A percentile compares a stretch with the other conserved stretches of the same genome.
phyloP scores from a whole-genome alignment of 2,888 invertebrate species.

The Yponomeuta evonymella region DNA sequence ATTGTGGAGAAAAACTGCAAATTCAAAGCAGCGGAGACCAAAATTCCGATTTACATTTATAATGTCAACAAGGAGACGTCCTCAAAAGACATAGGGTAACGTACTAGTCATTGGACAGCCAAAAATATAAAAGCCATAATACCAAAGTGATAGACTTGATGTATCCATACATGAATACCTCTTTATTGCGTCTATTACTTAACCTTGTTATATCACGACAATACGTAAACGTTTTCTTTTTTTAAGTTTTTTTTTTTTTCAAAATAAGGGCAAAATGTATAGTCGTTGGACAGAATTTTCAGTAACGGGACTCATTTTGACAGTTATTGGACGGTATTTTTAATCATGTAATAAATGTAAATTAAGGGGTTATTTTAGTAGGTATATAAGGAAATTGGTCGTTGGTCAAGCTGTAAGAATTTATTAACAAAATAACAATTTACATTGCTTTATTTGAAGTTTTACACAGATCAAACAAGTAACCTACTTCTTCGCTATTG shows the following conservation, averaged over 20 bases:
- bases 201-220: too few species aligned
- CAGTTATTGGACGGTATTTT: conserved; percentile 17
- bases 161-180: too few species aligned
- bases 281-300: conserved; percentile 12
- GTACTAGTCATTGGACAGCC: neutral
- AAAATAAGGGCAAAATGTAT: neutral
- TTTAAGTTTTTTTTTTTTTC: neutral
- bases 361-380: too few species aligned
- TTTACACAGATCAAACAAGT: neutral
- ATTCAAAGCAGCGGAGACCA: too few species aligned
- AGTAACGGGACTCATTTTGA: conserved; percentile 14
- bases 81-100: too few species aligned
- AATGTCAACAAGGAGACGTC: too few species aligned
- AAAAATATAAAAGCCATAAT: neutral
- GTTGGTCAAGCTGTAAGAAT: too few species aligned
- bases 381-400: too few species aligned
- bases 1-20: too few species aligned
- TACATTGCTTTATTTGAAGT: neutral
- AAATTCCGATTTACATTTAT: too few species aligned
- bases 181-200: too few species aligned
- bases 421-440: neutral
- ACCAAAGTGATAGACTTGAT: neutral
- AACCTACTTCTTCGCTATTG: neutral
- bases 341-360: neutral
- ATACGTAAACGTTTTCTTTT: too few species aligned